Evolutionary conservation across 2,888 invertebrate genomes (phyloP).

Genomic region (Cinara cedri): DNA sequence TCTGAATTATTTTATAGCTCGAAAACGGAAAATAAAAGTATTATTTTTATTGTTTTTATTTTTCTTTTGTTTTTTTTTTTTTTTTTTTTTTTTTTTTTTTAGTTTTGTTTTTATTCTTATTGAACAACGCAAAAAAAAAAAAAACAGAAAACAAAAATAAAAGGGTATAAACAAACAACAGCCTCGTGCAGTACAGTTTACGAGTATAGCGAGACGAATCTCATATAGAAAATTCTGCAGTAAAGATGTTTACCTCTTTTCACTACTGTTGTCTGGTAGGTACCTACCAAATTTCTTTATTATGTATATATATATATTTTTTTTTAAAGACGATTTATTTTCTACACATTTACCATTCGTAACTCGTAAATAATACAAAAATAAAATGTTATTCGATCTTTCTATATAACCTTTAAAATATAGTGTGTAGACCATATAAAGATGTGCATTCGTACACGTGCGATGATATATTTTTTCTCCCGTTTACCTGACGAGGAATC

Average conservation of each 20-base stretch:
- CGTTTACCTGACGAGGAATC: neutral
- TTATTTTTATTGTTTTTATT: too few species aligned
- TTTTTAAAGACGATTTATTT: neutral
- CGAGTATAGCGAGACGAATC: too few species aligned
- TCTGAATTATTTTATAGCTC: too few species aligned
- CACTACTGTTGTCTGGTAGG: neutral
- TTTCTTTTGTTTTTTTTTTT: too few species aligned
- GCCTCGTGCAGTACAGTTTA: neutral
- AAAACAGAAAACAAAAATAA: constrained; percentile 4
- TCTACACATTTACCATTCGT: constrained; percentile 7
- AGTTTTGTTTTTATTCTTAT: neutral
- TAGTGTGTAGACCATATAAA: constrained; percentile 2
- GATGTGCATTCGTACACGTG: neutral
- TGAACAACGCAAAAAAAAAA: neutral
- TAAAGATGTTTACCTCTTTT: constrained; percentile 12
- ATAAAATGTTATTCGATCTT: constrained; percentile 14
- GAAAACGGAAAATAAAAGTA: too few species aligned
- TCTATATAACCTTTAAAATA: neutral
- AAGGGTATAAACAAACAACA: constrained; percentile 6
- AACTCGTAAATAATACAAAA: constrained; percentile 14
- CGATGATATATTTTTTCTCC: constrained; percentile 12
- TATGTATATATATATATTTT: neutral
- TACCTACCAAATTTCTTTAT: too few species aligned
- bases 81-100: too few species aligned
- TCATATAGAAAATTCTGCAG: neutral